Conservation (phyloP, 2,888 invertebrate species). For the Chrysolina haemoptera region DNA sequence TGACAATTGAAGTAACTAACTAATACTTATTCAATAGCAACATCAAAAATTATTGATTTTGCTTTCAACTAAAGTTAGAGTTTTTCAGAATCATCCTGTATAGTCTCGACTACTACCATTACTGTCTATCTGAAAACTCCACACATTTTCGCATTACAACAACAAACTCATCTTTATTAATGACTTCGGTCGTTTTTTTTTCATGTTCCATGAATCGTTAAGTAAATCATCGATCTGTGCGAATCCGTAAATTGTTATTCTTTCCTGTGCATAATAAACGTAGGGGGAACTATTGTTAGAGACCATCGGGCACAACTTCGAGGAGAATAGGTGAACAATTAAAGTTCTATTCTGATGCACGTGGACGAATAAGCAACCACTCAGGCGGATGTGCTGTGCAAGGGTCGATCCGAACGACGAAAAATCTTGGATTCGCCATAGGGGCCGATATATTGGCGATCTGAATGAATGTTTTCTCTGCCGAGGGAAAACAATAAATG, state of each 20-base stretch:
- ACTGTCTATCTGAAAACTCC: constrained; percentile 5
- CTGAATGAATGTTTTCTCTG: constrained; percentile 6
- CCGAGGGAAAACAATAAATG: constrained; percentile 16
- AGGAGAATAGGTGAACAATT: constrained; percentile 62
- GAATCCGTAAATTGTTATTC: constrained; percentile 58
- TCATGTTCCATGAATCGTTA: constrained; percentile 51
- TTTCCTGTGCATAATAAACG: constrained; percentile 55
- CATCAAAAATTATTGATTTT: no score
- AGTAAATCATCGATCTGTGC: constrained; percentile 53
- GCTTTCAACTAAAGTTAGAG: no score
- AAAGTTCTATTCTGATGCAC: constrained; percentile 60
- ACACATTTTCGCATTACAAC: constrained; percentile 33
- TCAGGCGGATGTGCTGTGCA: constrained; percentile 51
- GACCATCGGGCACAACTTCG: constrained; percentile 50
- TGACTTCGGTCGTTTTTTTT: constrained; percentile 44
- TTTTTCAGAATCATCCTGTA: no score
- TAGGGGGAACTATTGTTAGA: constrained; percentile 51
- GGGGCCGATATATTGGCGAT: constrained; percentile 33
- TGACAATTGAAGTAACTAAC: no score
- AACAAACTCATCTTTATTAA: constrained; percentile 47
- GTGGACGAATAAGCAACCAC: constrained; percentile 58
- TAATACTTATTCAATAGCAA: no score
- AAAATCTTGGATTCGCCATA: constrained; percentile 35
- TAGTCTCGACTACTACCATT: neutral
- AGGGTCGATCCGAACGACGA: constrained; percentile 26